Conservation (phyloP, 2,113 vertebrate genomes). For the Philantomba maxwellii region DNA sequence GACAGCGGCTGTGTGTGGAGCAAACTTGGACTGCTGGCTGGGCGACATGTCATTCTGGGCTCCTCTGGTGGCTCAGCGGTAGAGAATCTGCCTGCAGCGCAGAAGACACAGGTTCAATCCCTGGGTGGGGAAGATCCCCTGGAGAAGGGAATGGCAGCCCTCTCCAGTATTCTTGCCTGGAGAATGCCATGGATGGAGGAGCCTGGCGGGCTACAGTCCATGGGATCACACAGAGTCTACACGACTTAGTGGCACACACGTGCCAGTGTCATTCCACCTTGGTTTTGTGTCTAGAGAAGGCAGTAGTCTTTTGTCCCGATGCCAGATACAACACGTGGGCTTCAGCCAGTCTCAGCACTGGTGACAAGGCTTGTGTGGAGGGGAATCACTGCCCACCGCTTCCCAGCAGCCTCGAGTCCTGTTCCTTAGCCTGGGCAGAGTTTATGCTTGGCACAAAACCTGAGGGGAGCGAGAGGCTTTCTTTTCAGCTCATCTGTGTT, state of each 20-base stretch:
- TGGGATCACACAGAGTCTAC: background rate
- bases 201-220: background rate
- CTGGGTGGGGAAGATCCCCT: background rate
- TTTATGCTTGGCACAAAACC: background rate
- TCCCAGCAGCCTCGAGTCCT: no score
- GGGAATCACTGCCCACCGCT: background rate
- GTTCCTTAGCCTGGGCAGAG: no score
- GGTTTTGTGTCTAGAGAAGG: background rate
- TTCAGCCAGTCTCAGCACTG: rapidly evolving
- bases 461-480: background rate
- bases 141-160: background rate
- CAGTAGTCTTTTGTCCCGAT: no score
- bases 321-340: background rate
- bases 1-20: no score
- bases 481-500: background rate
- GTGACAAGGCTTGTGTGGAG: rapidly evolving
- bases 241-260: background rate
- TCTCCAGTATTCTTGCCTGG: background rate
- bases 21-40: background rate
- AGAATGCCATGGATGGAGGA: background rate
- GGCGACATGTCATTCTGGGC: background rate
- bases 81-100: background rate
- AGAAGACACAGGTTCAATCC: background rate
- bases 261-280: rapidly evolving
- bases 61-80: background rate